Conservation (phyloP, 2,113 vertebrate genomes). For the Fregetta grallaria region DNA sequence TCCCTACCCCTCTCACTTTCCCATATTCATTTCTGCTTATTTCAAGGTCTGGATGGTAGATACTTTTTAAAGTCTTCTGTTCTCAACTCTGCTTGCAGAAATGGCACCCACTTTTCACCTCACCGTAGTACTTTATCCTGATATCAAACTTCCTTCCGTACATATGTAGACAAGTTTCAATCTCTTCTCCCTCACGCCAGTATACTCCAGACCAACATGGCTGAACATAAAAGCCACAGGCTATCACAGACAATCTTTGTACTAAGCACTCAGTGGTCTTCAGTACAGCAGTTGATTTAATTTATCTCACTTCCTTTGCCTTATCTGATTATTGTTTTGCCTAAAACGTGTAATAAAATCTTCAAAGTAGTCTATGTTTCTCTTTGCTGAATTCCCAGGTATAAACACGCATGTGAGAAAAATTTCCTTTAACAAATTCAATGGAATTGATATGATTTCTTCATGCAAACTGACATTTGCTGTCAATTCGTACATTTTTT, state of each 20-base stretch:
- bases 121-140: neutral
- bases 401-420: rapidly evolving
- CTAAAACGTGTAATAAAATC: neutral
- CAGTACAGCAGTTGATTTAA: neutral
- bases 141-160: neutral
- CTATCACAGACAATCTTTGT: neutral
- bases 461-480: neutral
- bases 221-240: neutral
- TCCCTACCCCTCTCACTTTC: neutral
- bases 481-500: neutral
- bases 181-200: neutral
- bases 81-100: neutral
- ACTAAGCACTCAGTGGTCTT: neutral
- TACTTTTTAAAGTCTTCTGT: neutral
- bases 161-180: neutral
- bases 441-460: neutral
- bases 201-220: neutral
- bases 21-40: neutral
- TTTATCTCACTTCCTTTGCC: neutral
- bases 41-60: neutral
- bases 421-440: neutral
- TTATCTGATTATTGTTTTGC: neutral
- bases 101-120: neutral
- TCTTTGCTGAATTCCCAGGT: neutral
- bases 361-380: neutral